These are phyloP conservation scores for Oscheius sp. DNA, from an alignment of 2,888 invertebrate genomes.

Conservation along the genomic window DNA sequence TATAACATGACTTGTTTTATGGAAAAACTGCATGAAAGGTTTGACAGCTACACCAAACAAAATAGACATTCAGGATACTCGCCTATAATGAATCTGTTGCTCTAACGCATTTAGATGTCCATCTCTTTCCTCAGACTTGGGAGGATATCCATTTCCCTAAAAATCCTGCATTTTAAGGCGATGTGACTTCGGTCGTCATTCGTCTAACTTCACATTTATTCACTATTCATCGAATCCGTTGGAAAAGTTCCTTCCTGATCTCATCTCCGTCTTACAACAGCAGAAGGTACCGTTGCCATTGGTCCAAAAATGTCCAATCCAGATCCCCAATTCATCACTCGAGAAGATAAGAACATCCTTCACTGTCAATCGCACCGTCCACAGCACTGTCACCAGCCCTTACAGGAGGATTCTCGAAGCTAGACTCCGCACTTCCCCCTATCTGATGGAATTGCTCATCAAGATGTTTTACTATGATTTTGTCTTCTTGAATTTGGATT, in stretches of 20 bases:
- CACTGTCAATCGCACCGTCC: background rate
- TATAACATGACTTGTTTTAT: slow-evolving; percentile 19
- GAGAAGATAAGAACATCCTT: background rate
- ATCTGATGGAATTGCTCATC: slow-evolving; percentile 12
- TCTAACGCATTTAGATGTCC: background rate
- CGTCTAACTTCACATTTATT: background rate
- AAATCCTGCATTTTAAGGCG: background rate
- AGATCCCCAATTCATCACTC: slow-evolving; percentile 1
- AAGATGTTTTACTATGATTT: slow-evolving; percentile 4
- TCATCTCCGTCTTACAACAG: background rate
- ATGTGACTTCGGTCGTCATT: background rate
- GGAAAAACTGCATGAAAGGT: background rate
- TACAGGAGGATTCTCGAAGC: slow-evolving; percentile 5
- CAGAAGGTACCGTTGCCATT: background rate
- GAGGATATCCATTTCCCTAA: background rate
- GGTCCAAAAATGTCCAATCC: background rate
- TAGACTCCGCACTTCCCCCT: background rate
- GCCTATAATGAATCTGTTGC: background rate
- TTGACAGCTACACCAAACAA: no score
- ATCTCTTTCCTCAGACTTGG: slow-evolving; percentile 18
- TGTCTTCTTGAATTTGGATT: background rate
- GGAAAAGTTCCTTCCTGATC: background rate
- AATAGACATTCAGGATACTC: background rate
- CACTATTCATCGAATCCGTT: background rate
- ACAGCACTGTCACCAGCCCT: background rate